Evolutionary conservation across 2,888 invertebrate genomes (phyloP).

Genomic region (Macrosoma leucophasiata): DNA sequence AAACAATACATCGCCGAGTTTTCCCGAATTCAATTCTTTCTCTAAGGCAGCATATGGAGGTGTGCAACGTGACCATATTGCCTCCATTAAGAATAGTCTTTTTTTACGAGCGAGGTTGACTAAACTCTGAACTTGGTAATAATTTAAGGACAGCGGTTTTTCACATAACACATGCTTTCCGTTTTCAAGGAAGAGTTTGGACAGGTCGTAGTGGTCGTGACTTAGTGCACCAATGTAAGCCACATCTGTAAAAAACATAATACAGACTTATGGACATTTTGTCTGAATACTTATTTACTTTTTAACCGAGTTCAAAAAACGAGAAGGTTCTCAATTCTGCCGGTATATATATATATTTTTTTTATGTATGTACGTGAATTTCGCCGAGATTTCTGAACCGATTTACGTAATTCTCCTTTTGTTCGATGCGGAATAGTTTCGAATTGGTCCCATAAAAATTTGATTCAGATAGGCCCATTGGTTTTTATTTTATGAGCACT

Average conservation of each 20-base stretch:
- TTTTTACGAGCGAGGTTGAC: conserved; percentile 80
- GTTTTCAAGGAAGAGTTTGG: conserved; percentile 83
- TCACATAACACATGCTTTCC: conserved; percentile 94
- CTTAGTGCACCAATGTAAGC: conserved; percentile 89
- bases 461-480: too few species aligned
- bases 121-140: conserved; percentile 82
- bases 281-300: too few species aligned
- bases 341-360: too few species aligned
- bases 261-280: too few species aligned
- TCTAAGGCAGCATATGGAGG: conserved; percentile 84
- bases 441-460: too few species aligned
- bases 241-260: conserved; percentile 85
- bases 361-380: too few species aligned
- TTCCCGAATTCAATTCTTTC: conserved; percentile 78
- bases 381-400: too few species aligned
- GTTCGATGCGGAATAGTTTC: too few species aligned
- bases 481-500: too few species aligned
- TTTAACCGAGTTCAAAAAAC: too few species aligned
- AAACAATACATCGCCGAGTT: conserved; percentile 81
- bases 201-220: conserved; percentile 81
- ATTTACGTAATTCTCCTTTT: too few species aligned
- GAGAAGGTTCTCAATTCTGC: too few species aligned
- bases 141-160: conserved; percentile 90
- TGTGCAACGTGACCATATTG: conserved; percentile 91
- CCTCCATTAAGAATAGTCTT: conserved; percentile 90